phyloP scores from a whole-genome alignment of 2,888 invertebrate species.

The Cerastis rubricosa region DNA sequence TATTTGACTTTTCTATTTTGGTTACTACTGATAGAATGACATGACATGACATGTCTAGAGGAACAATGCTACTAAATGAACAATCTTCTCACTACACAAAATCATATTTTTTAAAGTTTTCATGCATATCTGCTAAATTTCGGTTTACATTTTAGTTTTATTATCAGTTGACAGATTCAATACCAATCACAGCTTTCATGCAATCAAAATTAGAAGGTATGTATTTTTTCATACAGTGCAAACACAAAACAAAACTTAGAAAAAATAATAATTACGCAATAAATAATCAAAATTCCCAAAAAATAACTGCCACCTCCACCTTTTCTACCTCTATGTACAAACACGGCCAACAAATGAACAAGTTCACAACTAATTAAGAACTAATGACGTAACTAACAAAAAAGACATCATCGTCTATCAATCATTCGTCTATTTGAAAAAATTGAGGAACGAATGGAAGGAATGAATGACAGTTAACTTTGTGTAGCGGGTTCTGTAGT shows the following conservation, averaged over 20 bases:
- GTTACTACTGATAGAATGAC: not conserved
- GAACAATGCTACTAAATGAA: not conserved
- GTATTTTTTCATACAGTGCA: not conserved
- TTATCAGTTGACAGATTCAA: not conserved
- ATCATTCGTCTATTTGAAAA: constrained; percentile 86
- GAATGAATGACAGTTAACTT: constrained; percentile 62
- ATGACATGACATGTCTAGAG: no score
- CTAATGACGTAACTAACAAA: constrained; percentile 87
- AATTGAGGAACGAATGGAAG: constrained; percentile 73
- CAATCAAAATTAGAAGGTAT: not conserved
- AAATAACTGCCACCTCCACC: constrained; percentile 34
- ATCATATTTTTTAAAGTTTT: not conserved
- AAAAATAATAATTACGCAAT: not conserved
- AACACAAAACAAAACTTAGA: no score
- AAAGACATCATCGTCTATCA: constrained; percentile 88
- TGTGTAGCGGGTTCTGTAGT: constrained; percentile 48
- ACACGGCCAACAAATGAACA: constrained; percentile 83
- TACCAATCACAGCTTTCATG: not conserved
- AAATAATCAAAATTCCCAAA: not conserved
- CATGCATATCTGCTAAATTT: not conserved
- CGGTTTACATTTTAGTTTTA: not conserved
- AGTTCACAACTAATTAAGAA: constrained; percentile 88
- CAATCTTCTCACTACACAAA: not conserved
- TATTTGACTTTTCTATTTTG: not conserved
- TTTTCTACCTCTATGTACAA: constrained; percentile 48